Base-by-base conservation (phyloP, 2,888 invertebrate genomes). In the Mellilla xanthometata region DNA sequence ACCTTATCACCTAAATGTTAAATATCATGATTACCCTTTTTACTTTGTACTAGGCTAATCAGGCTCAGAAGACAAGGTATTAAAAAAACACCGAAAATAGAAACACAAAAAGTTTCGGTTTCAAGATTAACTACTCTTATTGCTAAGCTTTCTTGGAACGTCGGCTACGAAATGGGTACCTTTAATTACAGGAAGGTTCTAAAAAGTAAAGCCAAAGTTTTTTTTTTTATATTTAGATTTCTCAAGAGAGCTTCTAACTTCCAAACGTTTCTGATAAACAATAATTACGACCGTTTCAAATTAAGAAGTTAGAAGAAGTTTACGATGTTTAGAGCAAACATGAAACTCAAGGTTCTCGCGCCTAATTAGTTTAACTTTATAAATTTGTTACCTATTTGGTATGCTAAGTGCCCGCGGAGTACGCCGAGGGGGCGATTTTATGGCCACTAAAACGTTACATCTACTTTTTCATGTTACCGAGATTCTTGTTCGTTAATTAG, bases 331-430 rank as follows among this genome's bases (percentile, higher is more conserved):
- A 60, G 66, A 72, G 79, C 70, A 79, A 84, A 82, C 77, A 80
- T 79, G 77, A 80, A 83, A 81, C 76, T n/a, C n/a, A n/a, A n/a
- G n/a, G n/a, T n/a, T n/a, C n/a, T n/a, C n/a, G n/a, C n/a, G 65
- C 67, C 74, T 84, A 84, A 85, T 83, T 85, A 83, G 77, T 72
- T 75, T 5, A 82, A 83, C 72, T 84, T 85, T 83, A 74, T 78
- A 81, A 85, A 84, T 82, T 83, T 84, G 83, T 80, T 83, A 77
- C 84, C 81, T 82, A 84, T 83, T 84, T 83, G 81, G 76, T 84
- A 83, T 81, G 82, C 81, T 79, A 83, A 83, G 75, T 80, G 71
- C 73, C 66, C 69, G 54, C 58, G 57, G 67, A 70, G 75, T 64
- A 64, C 59, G 59, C 54, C 51, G 15, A 56, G 64, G 56, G 59